These are phyloP conservation scores for Marcusenius ussheri DNA, from an alignment of 2,113 vertebrate genomes.

Conservation along the genomic window DNA sequence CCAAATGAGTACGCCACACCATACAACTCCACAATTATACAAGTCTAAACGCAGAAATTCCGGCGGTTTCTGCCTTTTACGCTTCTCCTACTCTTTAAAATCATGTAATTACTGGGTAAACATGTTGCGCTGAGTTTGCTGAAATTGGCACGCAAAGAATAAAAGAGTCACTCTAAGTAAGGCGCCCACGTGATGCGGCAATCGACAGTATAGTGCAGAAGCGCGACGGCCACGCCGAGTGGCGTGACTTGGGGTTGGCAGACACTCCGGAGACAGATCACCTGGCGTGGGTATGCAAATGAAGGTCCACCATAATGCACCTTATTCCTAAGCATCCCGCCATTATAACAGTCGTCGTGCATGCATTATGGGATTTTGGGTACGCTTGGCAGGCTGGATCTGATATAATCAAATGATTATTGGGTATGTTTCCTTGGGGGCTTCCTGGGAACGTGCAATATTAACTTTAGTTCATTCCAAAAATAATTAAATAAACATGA, in stretches of 20 bases:
- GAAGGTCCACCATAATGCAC: neutral
- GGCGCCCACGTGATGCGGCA: constrained; percentile 37
- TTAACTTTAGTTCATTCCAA: neutral
- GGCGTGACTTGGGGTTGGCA: neutral
- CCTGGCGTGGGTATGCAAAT: neutral
- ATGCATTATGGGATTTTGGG: neutral
- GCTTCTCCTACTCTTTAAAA: constrained; percentile 2
- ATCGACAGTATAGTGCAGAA: constrained; percentile 1
- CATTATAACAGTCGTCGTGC: neutral
- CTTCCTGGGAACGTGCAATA: neutral
- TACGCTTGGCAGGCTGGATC: neutral
- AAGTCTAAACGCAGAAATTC: neutral
- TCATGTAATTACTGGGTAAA: neutral
- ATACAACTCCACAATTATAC: constrained; percentile 11
- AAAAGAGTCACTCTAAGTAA: constrained; percentile 25
- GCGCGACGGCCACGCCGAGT: neutral
- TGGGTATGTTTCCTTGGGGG: neutral
- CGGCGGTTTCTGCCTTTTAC: neutral
- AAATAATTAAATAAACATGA: neutral
- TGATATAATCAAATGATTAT: neutral
- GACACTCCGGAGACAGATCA: neutral
- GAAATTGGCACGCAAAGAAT: constrained; percentile 25
- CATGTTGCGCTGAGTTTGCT: constrained; percentile 30
- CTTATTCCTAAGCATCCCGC: neutral
- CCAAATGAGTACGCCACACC: neutral